Conservation (phyloP, 2,797 vertebrate species). For the Aratinga solstitialis region DNA sequence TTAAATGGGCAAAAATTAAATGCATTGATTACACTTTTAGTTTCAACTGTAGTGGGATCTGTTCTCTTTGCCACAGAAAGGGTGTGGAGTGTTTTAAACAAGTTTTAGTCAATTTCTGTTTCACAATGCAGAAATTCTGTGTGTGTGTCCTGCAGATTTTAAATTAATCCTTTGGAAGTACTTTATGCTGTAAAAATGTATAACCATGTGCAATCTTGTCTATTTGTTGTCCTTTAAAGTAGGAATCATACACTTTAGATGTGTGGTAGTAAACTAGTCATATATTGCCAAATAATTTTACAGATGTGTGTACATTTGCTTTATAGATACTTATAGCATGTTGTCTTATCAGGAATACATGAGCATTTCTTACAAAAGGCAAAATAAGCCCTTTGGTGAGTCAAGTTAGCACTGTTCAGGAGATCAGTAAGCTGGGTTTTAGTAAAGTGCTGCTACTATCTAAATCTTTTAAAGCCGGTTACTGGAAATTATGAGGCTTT, state of each 20-base stretch:
- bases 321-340: not conserved
- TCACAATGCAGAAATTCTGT: not conserved
- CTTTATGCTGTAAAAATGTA: not conserved
- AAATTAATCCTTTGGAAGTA: not conserved
- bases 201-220: not conserved
- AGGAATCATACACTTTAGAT: not conserved
- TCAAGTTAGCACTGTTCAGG: not conserved
- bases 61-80: not conserved
- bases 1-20: not conserved
- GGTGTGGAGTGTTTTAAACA: not conserved
- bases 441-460: not conserved
- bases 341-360: not conserved
- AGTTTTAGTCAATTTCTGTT: not conserved
- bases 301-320: not conserved
- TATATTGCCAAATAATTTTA: not conserved
- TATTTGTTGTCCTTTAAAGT: not conserved
- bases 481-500: not conserved
- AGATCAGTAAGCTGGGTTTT: not conserved
- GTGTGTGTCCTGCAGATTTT: not conserved
- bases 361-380: not conserved
- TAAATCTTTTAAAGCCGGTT: not conserved
- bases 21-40: not conserved
- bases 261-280: not conserved
- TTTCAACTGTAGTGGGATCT: not conserved
- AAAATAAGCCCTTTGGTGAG: not conserved